phyloP scores from a whole-genome alignment of 2,797 vertebrate species.

The Sebastes hopkinsi region DNA sequence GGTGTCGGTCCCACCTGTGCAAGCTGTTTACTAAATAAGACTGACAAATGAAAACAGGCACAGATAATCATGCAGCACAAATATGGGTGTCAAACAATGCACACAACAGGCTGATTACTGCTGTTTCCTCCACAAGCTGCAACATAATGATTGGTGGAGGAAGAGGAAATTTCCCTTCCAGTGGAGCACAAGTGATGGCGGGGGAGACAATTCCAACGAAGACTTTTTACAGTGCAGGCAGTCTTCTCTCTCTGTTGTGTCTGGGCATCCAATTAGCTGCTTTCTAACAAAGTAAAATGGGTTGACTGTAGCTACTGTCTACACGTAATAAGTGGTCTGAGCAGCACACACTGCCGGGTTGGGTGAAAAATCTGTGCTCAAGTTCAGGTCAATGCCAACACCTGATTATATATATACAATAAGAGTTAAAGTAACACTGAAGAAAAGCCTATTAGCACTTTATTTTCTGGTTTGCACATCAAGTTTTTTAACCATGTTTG shows the following conservation, averaged over 20 bases:
- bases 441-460: not conserved
- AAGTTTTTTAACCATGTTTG: too few relatives aligned
- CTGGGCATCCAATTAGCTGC: not conserved
- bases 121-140: slow-evolving; percentile 1
- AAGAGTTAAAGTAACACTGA: not conserved
- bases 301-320: not conserved
- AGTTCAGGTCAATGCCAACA: not conserved
- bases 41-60: not conserved
- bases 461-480: not conserved
- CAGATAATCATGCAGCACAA: slow-evolving; percentile 12
- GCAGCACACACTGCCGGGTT: not conserved
- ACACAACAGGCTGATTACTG: slow-evolving; percentile 22
- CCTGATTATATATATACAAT: not conserved
- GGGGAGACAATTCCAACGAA: not conserved
- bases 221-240: not conserved
- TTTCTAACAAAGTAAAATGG: not conserved
- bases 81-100: not conserved
- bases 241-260: not conserved
- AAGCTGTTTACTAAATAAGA: slow-evolving; percentile 12
- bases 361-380: not conserved
- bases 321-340: not conserved
- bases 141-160: not conserved
- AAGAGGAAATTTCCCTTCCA: slow-evolving; percentile 2
- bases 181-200: not conserved
- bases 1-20: slow-evolving; percentile 5